Evolutionary conservation across 2,888 invertebrate genomes (phyloP).

Genomic region (Laothoe populi): DNA sequence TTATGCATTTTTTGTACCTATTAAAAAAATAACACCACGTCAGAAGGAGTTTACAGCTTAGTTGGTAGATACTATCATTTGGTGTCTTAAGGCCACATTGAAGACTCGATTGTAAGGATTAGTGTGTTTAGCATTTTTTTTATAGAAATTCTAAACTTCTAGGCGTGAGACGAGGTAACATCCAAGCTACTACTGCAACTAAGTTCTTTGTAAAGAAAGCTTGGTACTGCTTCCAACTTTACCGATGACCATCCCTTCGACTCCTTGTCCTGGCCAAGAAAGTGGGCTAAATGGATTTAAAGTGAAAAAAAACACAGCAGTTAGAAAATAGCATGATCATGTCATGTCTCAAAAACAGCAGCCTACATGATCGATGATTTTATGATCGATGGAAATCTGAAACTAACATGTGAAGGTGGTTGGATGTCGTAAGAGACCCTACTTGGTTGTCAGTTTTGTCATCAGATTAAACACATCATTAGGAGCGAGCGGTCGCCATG

Average conservation of each 20-base stretch:
- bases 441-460: conserved; percentile 44
- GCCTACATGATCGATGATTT: neutral
- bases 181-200: no score
- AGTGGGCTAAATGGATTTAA: neutral
- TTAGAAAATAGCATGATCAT: neutral
- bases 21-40: neutral
- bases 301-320: no score
- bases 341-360: neutral
- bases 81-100: no score
- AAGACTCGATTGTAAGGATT: no score
- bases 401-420: conserved; percentile 45
- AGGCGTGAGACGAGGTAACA: no score
- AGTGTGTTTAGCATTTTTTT: no score
- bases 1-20: neutral
- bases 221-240: no score
- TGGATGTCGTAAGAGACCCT: conserved; percentile 49
- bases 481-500: conserved; percentile 56
- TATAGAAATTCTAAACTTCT: no score
- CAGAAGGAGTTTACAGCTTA: no score
- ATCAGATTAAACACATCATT: conserved; percentile 66
- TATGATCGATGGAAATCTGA: conserved; percentile 5
- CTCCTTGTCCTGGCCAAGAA: neutral
- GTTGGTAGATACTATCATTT: no score
- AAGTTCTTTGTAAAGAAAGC: no score
- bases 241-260: neutral